Evolutionary conservation across 2,888 invertebrate genomes (phyloP).

Genomic region (Oscheius sp.): DNA sequence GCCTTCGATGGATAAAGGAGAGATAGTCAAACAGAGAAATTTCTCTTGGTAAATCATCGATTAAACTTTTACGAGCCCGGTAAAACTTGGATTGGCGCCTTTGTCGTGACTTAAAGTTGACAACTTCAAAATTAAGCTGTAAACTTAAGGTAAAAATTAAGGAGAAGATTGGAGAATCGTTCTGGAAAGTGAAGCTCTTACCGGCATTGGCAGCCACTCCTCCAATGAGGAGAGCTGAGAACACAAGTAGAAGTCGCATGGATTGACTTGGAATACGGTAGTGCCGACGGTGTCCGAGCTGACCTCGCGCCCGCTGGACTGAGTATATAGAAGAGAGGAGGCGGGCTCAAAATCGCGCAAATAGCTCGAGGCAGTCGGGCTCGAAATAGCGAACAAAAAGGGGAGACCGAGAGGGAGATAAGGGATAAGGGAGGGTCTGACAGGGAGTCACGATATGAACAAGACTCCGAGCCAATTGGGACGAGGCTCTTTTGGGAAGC

Average conservation of each 20-base stretch:
- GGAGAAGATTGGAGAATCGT: too few species aligned
- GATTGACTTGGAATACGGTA: conserved; percentile 23
- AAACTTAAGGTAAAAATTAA: too few species aligned
- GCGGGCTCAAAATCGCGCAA: conserved; percentile 31
- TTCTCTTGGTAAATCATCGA: conserved; percentile 4
- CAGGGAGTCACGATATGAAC: conserved; percentile 32
- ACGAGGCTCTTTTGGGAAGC: conserved; percentile 24
- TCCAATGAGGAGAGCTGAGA: conserved; percentile 23
- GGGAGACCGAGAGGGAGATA: conserved; percentile 28
- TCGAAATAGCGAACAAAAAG: conserved; percentile 26
- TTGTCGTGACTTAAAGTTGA: too few species aligned
- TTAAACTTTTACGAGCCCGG: too few species aligned
- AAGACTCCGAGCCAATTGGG: conserved; percentile 26
- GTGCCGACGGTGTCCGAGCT: conserved; percentile 19
- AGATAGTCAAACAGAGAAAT: conserved; percentile 19
- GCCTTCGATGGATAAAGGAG: conserved; percentile 27
- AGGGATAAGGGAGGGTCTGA: conserved; percentile 31
- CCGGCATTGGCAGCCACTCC: conserved; percentile 23
- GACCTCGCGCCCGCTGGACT: conserved; percentile 24
- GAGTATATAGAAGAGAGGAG: conserved; percentile 22
- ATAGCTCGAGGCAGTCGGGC: conserved; percentile 28
- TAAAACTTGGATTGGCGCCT: too few species aligned
- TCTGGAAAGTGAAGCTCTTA: conserved; percentile 18
- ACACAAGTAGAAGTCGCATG: conserved; percentile 23
- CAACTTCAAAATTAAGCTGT: too few species aligned